phyloP scores from a whole-genome alignment of 1,140 invertebrate species.

The Lineus longissimus region DNA sequence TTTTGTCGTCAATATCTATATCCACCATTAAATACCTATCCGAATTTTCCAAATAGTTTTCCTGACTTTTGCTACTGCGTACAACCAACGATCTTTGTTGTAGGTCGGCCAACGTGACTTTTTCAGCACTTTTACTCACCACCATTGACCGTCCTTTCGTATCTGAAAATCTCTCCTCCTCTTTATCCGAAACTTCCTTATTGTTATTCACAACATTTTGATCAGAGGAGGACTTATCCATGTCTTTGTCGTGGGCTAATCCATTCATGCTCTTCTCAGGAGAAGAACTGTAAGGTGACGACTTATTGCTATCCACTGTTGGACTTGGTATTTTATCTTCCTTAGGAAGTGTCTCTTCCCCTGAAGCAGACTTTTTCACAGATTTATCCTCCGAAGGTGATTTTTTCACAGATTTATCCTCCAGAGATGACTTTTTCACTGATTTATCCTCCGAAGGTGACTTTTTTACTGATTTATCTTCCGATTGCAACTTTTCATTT shows the following conservation, averaged over 20 bases:
- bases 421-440: background rate
- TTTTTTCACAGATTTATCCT: background rate
- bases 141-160: constrained; percentile 17
- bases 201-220: background rate
- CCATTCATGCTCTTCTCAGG: background rate
- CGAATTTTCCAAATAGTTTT: constrained; percentile 43
- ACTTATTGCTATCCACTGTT: background rate
- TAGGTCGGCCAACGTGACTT: constrained; percentile 22
- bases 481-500: background rate
- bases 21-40: constrained; percentile 33
- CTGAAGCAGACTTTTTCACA: background rate
- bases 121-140: constrained; percentile 46
- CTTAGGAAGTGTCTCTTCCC: background rate
- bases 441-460: background rate
- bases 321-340: background rate
- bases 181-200: background rate
- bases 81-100: constrained; percentile 25
- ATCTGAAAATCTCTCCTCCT: background rate
- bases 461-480: background rate
- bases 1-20: constrained; percentile 79
- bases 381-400: background rate
- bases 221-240: background rate
- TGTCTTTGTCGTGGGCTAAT: background rate
- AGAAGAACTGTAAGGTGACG: background rate
- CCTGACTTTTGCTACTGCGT: constrained; percentile 49